phyloP scores from a whole-genome alignment of 2,888 invertebrate species.

The Mesopsocus fuscifrons region DNA sequence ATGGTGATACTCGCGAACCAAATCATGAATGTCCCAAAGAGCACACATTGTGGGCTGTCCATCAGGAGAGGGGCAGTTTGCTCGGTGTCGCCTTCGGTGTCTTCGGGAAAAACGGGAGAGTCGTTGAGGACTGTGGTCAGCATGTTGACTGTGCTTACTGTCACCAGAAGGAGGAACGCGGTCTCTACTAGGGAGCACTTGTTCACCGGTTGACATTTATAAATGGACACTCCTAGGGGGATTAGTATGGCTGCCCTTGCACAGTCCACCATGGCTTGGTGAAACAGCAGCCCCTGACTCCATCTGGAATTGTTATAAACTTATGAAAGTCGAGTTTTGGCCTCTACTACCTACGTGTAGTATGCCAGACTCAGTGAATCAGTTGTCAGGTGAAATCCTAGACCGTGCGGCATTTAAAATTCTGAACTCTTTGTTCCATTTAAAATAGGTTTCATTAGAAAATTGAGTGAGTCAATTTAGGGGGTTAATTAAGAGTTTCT shows the following conservation, averaged over 20 bases:
- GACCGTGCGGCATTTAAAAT: no score
- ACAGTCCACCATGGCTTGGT: constrained; percentile 69
- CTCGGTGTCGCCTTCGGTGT: constrained; percentile 42
- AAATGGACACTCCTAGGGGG: constrained; percentile 59
- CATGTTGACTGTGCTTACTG: constrained; percentile 81
- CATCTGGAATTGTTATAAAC: constrained; percentile 35
- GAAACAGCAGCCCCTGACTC: constrained; percentile 70
- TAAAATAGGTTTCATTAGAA: no score
- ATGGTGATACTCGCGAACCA: constrained; percentile 86
- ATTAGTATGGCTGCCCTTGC: constrained; percentile 60
- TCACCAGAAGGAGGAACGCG: constrained; percentile 69
- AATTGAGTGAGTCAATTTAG: no score
- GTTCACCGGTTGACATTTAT: constrained; percentile 64
- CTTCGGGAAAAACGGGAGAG: constrained; percentile 69
- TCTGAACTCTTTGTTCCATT: no score
- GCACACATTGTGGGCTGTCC: constrained; percentile 77
- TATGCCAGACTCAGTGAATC: no score
- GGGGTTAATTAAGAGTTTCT: no score
- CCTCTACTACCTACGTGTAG: no score
- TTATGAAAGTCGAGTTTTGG: no score
- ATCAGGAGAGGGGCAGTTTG: constrained; percentile 52
- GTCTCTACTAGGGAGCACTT: constrained; percentile 77
- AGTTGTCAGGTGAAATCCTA: no score
- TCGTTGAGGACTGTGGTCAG: constrained; percentile 71
- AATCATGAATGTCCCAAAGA: constrained; percentile 82